Percentiles rank a stretch among this genome's conserved stretches.
phyloP scores from a whole-genome alignment of 2,888 invertebrate species.

The Eremobia ochroleuca region DNA sequence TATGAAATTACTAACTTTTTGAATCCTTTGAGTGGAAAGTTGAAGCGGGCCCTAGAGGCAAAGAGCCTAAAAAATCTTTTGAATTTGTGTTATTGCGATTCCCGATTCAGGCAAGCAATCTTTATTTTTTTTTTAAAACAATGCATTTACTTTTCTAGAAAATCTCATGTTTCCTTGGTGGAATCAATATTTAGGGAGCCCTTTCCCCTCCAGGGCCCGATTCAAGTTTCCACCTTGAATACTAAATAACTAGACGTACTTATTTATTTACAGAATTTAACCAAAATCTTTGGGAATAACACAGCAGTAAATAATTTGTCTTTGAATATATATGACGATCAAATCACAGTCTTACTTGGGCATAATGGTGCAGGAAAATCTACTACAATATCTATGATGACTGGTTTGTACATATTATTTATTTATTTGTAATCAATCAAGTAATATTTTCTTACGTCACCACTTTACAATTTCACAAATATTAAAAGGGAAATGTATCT shows the following conservation, averaged over 20 bases:
- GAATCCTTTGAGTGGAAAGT: neutral
- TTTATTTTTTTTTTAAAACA: neutral
- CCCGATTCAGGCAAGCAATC: neutral
- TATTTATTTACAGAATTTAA: conserved; percentile 88
- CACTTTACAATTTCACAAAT: neutral
- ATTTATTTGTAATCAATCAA: neutral
- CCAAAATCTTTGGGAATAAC: conserved; percentile 91
- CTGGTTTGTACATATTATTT: conserved; percentile 88
- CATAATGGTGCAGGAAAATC: conserved; percentile 98
- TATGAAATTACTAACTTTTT: neutral
- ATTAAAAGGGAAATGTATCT: neutral
- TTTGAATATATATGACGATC: conserved; percentile 96
- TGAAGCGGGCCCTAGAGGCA: neutral
- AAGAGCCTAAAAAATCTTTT: neutral
- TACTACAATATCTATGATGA: conserved; percentile 98
- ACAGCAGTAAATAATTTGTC: conserved; percentile 93
- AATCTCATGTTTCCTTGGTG: neutral
- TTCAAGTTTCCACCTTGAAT: neutral
- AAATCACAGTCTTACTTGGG: conserved; percentile 94
- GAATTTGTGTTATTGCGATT: neutral
- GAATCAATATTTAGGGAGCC: neutral
- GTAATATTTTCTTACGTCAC: neutral
- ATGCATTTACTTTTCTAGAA: neutral
- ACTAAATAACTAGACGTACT: neutral
- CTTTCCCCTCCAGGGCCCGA: neutral